Percentiles rank a stretch among this genome's conserved stretches.
These are phyloP conservation scores for Corythoichthys intestinalis DNA, from an alignment of 2,113 vertebrate genomes.

Conservation along the genomic window DNA sequence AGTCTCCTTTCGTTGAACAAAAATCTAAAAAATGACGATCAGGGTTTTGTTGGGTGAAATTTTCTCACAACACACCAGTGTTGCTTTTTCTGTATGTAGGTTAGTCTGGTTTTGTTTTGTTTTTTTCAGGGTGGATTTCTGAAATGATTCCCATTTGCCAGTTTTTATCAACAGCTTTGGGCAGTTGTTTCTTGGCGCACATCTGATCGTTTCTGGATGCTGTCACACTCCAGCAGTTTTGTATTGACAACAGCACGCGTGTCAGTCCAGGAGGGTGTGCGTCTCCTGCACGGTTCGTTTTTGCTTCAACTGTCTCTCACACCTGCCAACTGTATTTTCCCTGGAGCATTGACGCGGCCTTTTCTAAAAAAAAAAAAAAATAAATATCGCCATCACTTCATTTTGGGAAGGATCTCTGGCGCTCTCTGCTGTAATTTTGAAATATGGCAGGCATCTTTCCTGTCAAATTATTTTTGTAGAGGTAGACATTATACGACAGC, in stretches of 20 bases:
- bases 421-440: slow-evolving; percentile 27
- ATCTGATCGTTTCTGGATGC: neutral
- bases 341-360: slow-evolving; percentile 4
- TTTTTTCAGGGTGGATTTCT: neutral
- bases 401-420: slow-evolving; percentile 34
- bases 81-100: neutral
- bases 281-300: neutral
- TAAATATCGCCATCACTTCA: slow-evolving; percentile 6
- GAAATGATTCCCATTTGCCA: neutral
- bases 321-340: slow-evolving; percentile 9
- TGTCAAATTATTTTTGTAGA: no score
- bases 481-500: no score
- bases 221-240: slow-evolving; percentile 2
- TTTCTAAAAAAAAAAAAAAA: slow-evolving; percentile 1
- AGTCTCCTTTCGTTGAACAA: neutral
- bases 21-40: neutral
- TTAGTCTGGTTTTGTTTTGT: neutral
- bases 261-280: neutral
- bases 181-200: neutral
- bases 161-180: neutral
- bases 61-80: neutral
- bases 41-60: neutral
- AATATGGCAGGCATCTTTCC: slow-evolving; percentile 14
- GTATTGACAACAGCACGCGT: neutral
- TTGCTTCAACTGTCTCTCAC: slow-evolving; percentile 7